Conservation (phyloP, 2,888 invertebrate species). For the Sinohyriopsis cumingii region DNA sequence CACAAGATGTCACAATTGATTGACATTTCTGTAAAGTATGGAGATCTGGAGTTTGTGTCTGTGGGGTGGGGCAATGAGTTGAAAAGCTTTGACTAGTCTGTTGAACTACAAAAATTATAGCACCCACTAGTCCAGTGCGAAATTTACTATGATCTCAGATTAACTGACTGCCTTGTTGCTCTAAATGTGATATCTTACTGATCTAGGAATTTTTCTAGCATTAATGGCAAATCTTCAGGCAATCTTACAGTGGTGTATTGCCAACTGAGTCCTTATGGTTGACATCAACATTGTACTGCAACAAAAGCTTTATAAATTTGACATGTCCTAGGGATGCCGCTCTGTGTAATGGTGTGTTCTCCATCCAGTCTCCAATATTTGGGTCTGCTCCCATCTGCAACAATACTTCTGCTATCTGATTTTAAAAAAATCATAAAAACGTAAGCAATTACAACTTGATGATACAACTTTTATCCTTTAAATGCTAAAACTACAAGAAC, state of each 20-base stretch:
- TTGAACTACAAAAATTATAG: no score
- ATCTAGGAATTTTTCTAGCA: no score
- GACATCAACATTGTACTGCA: slow-evolving; percentile 75
- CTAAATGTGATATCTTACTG: no score
- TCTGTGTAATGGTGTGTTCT: slow-evolving; percentile 80
- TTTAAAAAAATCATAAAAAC: slow-evolving; percentile 7
- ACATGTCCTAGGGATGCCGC: slow-evolving; percentile 85
- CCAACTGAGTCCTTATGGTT: slow-evolving; percentile 81
- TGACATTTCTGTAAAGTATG: no score
- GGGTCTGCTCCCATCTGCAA: slow-evolving; percentile 81
- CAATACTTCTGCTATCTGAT: slow-evolving; percentile 80
- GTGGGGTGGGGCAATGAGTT: no score
- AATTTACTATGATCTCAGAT: no score
- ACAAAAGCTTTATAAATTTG: slow-evolving; percentile 80
- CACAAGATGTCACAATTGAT: no score
- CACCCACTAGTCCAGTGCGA: no score
- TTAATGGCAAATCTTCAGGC: no score
- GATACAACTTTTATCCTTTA: not conserved
- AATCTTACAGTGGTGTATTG: slow-evolving; percentile 82
- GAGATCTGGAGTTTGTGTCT: no score
- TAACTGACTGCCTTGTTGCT: no score
- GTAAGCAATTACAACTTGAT: not conserved
- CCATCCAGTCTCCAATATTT: slow-evolving; percentile 75
- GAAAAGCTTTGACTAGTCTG: no score
- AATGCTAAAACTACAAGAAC: not conserved